Percentiles rank a stretch among this genome's conserved stretches.
These are phyloP conservation scores for Micrastur ruficollis DNA, from an alignment of 2,797 vertebrate genomes.

Conservation along the genomic window DNA sequence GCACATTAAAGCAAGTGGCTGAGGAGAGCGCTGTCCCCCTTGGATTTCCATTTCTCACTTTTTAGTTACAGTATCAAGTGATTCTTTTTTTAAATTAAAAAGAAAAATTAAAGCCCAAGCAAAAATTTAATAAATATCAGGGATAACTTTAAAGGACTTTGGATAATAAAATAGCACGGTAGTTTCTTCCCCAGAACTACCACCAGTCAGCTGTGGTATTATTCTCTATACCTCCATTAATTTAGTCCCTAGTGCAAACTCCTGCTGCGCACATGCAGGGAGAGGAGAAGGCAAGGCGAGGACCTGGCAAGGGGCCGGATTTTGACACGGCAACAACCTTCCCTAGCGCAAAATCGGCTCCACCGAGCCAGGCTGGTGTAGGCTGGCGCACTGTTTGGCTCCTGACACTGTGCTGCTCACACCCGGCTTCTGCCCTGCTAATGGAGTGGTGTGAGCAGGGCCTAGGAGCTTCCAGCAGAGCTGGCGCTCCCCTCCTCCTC, in stretches of 20 bases:
- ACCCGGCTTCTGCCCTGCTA: no score
- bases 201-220: no score
- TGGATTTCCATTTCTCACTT: neutral
- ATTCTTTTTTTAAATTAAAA: neutral
- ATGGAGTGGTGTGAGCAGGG: no score
- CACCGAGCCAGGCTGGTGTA: rapidly evolving
- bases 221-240: no score
- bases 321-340: no score
- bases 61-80: neutral
- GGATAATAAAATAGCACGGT: neutral
- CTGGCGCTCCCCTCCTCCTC: neutral
- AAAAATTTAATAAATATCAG: neutral
- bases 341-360: no score
- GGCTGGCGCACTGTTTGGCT: no score
- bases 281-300: rapidly evolving
- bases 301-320: no score
- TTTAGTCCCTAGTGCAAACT: no score
- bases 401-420: no score
- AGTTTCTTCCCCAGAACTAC: neutral
- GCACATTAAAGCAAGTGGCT: neutral
- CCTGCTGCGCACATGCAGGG: neutral
- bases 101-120: neutral
- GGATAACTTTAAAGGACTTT: neutral
- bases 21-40: rapidly evolving
- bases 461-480: no score